Evolutionary conservation across 2,113 vertebrate species (phyloP).

Genomic region (Misgurnus mizolepis): DNA sequence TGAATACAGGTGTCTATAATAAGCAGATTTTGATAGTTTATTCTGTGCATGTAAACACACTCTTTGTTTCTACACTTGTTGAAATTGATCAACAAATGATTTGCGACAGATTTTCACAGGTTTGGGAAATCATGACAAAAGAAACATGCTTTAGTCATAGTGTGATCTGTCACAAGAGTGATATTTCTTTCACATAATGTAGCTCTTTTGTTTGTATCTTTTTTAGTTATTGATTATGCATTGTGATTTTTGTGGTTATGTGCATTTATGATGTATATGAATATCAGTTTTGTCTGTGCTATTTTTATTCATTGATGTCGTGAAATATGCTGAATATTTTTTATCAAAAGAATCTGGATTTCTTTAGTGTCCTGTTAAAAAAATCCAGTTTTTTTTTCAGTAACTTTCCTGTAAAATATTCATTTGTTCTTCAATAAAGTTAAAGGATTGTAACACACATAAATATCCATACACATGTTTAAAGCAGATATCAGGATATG

Average conservation of each 20-base stretch:
- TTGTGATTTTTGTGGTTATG: slow-evolving; percentile 9
- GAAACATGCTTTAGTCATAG: background rate
- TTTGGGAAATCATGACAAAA: slow-evolving; percentile 36
- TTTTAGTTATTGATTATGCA: background rate
- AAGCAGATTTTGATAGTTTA: too few relatives aligned
- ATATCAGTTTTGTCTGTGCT: background rate
- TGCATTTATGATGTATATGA: background rate
- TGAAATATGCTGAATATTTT: background rate
- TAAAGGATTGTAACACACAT: too few relatives aligned
- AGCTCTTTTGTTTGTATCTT: background rate
- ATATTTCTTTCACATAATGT: too few relatives aligned
- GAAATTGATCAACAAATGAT: background rate
- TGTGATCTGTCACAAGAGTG: background rate
- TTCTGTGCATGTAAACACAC: too few relatives aligned
- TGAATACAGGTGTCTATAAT: too few relatives aligned
- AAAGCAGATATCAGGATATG: too few relatives aligned
- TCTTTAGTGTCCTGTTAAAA: background rate
- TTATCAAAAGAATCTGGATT: background rate
- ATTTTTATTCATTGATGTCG: background rate
- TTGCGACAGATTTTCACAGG: slow-evolving; percentile 8
- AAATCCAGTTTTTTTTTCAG: slow-evolving; percentile 36
- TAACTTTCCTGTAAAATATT: too few relatives aligned
- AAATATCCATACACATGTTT: too few relatives aligned
- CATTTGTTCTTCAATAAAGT: too few relatives aligned
- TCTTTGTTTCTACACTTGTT: slow-evolving; percentile 40